Conservation (phyloP, 2,888 invertebrate species). For the Seira sanloemensis region DNA sequence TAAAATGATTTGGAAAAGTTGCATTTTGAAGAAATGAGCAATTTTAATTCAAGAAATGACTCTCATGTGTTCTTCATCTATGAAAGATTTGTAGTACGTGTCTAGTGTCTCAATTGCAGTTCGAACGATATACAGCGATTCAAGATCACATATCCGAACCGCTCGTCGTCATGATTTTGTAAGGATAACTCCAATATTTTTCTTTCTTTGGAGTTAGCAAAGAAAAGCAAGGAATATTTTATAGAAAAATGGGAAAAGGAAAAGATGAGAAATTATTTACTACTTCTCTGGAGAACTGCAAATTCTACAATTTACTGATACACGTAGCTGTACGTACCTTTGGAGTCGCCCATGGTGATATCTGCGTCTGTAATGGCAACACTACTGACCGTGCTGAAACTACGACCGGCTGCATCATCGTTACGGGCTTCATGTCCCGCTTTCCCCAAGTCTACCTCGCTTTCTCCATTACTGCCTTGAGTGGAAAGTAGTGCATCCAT, state of each 20-base stretch:
- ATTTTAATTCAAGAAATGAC: constrained; percentile 29
- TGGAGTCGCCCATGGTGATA: constrained; percentile 48
- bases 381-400: background rate
- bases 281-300: constrained; percentile 7
- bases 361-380: constrained; percentile 5
- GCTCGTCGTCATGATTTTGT: background rate
- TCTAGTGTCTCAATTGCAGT: constrained; percentile 9
- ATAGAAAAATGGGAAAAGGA: constrained; percentile 9
- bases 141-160: background rate
- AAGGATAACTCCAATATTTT: background rate
- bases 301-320: background rate
- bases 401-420: background rate
- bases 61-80: background rate
- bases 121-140: constrained; percentile 15
- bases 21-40: constrained; percentile 18
- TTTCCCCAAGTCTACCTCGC: constrained; percentile 46
- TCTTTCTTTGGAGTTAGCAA: background rate
- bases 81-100: constrained; percentile 17
- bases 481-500: constrained; percentile 52
- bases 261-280: constrained; percentile 43
- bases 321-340: constrained; percentile 37
- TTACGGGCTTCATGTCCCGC: constrained; percentile 34
- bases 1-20: constrained; percentile 16
- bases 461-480: constrained; percentile 46
- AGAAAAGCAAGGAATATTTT: background rate